phyloP scores from a whole-genome alignment of 2,113 vertebrate species.

The Boulengeromyrus knoepffleri region DNA sequence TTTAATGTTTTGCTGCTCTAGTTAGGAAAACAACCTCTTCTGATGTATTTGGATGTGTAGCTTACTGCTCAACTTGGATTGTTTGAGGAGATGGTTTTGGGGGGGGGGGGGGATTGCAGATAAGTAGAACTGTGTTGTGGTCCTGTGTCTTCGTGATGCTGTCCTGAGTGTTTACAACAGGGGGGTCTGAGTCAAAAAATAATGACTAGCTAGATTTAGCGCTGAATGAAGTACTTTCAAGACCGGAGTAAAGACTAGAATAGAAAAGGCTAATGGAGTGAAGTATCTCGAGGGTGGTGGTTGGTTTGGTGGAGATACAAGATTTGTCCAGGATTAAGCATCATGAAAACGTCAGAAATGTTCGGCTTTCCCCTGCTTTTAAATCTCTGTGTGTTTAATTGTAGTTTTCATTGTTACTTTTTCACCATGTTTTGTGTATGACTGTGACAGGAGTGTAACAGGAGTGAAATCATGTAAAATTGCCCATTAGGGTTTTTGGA shows the following conservation, averaged over 20 bases:
- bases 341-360: neutral
- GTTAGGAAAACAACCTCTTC: neutral
- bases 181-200: slow-evolving; percentile 10
- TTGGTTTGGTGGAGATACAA: neutral
- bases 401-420: neutral
- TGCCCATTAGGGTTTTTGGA: neutral
- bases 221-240: slow-evolving; percentile 2
- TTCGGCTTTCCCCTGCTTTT: neutral
- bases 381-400: neutral
- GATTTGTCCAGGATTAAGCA: neutral
- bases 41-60: neutral
- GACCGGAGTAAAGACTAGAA: neutral
- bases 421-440: neutral
- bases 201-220: slow-evolving; percentile 6
- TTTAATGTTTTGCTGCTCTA: neutral
- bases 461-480: neutral
- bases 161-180: neutral
- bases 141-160: neutral
- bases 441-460: neutral
- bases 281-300: neutral
- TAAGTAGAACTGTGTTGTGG: neutral
- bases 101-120: neutral
- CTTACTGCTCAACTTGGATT: neutral
- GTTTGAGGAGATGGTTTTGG: neutral
- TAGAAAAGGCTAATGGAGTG: neutral